A percentile compares a stretch with the other conserved stretches of the same genome.
Conservation (phyloP, 2,888 invertebrate species). For the Sarcophaga variegata region DNA sequence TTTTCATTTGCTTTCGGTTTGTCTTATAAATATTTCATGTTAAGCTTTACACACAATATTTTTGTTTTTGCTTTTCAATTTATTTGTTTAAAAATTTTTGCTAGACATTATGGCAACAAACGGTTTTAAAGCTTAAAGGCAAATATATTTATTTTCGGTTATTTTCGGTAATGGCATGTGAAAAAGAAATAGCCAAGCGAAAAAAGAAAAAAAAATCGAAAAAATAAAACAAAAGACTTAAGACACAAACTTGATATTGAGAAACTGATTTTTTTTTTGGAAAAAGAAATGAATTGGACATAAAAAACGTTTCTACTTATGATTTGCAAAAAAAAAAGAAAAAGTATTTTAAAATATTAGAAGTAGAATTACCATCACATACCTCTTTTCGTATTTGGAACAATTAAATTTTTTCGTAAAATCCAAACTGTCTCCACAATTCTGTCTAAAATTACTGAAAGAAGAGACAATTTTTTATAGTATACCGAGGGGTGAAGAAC, state of each 20-base stretch:
- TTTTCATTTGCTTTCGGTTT: constrained; percentile 23
- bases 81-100: constrained; percentile 57
- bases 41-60: constrained; percentile 3
- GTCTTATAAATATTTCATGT: constrained; percentile 48
- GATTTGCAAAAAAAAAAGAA: neutral
- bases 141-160: constrained; percentile 24
- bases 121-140: constrained; percentile 47
- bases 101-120: constrained; percentile 67
- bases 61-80: constrained; percentile 17
- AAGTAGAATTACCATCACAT: no score
- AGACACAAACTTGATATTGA: constrained; percentile 44
- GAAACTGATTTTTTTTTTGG: neutral
- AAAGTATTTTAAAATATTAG: neutral
- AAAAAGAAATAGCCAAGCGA: constrained; percentile 34
- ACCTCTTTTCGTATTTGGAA: no score
- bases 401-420: no score
- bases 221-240: constrained; percentile 50
- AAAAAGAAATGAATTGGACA: neutral
- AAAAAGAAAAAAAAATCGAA: neutral
- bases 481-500: no score
- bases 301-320: neutral
- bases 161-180: constrained; percentile 23
- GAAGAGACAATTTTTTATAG: no score
- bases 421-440: no score
- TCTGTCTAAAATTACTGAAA: no score